Evolutionary conservation across 1,140 invertebrate genomes (phyloP).

Genomic region (Ctenoplectra terminalis): DNA sequence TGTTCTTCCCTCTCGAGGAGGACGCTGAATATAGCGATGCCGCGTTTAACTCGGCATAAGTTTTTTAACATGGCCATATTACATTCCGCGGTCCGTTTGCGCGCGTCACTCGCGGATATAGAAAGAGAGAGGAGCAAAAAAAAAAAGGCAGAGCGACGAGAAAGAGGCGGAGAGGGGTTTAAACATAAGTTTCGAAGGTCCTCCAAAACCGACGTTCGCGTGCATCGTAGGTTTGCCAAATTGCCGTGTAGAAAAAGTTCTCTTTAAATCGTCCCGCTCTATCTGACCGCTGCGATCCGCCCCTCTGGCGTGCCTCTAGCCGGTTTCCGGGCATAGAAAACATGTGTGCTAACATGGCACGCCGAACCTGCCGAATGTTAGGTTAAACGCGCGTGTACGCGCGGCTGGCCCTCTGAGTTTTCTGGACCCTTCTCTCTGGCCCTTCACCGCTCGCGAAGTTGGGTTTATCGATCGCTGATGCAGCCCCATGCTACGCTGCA

Average conservation of each 20-base stretch:
- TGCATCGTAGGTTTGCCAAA: conserved; percentile 73
- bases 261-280: conserved; percentile 54
- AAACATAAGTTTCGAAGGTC: conserved; percentile 76
- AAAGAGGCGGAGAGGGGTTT: conserved; percentile 29
- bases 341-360: conserved; percentile 57
- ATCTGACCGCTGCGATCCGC: conserved; percentile 34
- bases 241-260: conserved; percentile 75
- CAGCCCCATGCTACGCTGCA: conserved; percentile 59
- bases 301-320: conserved; percentile 27
- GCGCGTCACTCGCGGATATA: conserved; percentile 8
- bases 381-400: conserved; percentile 59
- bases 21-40: conserved; percentile 23
- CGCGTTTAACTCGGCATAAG: conserved; percentile 71
- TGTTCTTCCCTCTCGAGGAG: conserved; percentile 15
- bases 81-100: conserved; percentile 63
- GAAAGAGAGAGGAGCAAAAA: conserved; percentile 37
- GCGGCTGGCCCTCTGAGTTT: conserved; percentile 55
- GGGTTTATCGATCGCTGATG: conserved; percentile 68
- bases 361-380: conserved; percentile 60
- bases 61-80: conserved; percentile 75
- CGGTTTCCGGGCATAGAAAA: conserved; percentile 57
- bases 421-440: conserved; percentile 64
- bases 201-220: conserved; percentile 66
- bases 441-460: conserved; percentile 61
- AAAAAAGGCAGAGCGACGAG: conserved; percentile 35